Conservation (phyloP, 2,797 vertebrate species). For the Myiotriccus ornatus region DNA sequence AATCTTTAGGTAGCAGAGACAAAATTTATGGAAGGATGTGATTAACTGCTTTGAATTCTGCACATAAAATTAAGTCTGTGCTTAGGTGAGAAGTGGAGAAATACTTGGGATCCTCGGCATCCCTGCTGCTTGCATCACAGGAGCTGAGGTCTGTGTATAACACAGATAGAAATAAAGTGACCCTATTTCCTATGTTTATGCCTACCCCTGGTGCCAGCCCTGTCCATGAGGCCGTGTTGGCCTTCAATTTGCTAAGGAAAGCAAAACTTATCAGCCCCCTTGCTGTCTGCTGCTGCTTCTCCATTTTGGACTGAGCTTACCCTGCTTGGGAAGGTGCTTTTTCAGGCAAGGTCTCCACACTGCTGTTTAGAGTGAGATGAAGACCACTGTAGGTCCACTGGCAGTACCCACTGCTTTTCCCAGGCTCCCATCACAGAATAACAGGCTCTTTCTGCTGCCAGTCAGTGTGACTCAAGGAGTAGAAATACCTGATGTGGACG, state of each 20-base stretch:
- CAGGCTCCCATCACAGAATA: background rate
- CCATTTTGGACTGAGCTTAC: background rate
- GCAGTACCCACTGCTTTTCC: background rate
- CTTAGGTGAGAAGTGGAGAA: background rate
- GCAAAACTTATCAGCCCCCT: background rate
- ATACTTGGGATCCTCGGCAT: background rate
- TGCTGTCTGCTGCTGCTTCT: background rate
- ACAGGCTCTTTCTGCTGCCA: background rate
- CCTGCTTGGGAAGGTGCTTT: background rate
- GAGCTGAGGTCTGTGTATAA: background rate
- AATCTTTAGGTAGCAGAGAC: background rate
- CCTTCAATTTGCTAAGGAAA: background rate
- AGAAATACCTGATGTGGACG: background rate
- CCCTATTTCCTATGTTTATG: background rate
- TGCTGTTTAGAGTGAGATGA: background rate
- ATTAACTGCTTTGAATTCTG: background rate
- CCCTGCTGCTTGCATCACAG: background rate
- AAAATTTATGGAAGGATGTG: background rate
- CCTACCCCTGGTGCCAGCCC: background rate
- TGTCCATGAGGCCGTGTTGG: background rate
- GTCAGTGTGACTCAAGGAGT: background rate
- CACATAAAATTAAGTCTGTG: background rate
- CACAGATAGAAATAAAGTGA: background rate
- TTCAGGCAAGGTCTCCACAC: background rate
- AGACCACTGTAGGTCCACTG: background rate